These are phyloP conservation scores for Adelognathus sp. DNA, from an alignment of 2,888 invertebrate genomes.

Conservation along the genomic window DNA sequence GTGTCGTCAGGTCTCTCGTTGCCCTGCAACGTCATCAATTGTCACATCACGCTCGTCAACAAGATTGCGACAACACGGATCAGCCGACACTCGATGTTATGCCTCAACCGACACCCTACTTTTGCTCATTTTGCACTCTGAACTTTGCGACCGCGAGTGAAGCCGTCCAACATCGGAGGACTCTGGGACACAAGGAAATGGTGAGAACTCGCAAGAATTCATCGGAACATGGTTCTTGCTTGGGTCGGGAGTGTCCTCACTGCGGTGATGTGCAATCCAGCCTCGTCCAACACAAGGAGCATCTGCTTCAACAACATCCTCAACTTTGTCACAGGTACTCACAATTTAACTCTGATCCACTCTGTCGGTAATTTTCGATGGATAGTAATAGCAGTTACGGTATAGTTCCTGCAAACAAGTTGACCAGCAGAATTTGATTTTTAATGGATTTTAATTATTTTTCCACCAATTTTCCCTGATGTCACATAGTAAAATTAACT, in stretches of 20 bases:
- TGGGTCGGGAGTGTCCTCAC: constrained; percentile 84
- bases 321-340: constrained; percentile 84
- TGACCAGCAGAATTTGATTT: no score
- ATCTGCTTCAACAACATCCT: constrained; percentile 85
- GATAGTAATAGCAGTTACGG: not conserved
- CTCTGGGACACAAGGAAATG: constrained; percentile 85
- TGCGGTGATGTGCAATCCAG: constrained; percentile 83
- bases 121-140: constrained; percentile 87
- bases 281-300: constrained; percentile 84
- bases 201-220: constrained; percentile 79
- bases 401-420: no score
- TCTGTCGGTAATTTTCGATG: not conserved
- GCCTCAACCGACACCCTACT: constrained; percentile 81
- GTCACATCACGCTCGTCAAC: constrained; percentile 83
- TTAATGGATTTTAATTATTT: no score
- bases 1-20: constrained; percentile 84
- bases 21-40: constrained; percentile 87
- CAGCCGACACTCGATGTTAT: constrained; percentile 22
- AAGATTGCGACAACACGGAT: constrained; percentile 64
- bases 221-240: constrained; percentile 62
- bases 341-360: not conserved
- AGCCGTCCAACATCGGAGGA: constrained; percentile 86
- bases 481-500: no score
- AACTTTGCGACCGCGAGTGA: constrained; percentile 85
- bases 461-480: no score